Base-by-base conservation (phyloP, 2,797 vertebrate genomes). In the Takifugu rubripes region DNA sequence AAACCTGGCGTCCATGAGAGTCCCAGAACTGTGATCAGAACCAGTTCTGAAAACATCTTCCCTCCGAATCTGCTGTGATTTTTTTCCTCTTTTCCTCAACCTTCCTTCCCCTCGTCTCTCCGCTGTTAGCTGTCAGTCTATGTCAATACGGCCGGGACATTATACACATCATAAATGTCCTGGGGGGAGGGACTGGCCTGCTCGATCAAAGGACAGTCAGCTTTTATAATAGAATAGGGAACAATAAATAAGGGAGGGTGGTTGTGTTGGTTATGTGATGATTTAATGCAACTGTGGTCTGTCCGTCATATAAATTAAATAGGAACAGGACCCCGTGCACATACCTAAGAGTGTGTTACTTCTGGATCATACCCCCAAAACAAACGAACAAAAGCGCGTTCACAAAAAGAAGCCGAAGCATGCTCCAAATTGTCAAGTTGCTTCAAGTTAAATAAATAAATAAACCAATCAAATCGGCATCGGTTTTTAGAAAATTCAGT, bases 1-100 rank as follows among this genome's bases (percentile, higher is more conserved):
- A 73, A 59, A 91, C 88, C 89, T 89, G 79, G 65, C 31, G 66
- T 76, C 68, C 78, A 76, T 14, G 60, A 47, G 42, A 82, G 52
- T 9, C 72, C 74, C 63, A 89, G 75, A 48, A 85, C 70, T 5
- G 72, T 49, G 52, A 84, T 21, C 54, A 84, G 12, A 60, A 78
- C 5, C 59, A 82, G 53, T 53, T 25, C 53, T 25, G 21, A 61
- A 63, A 81, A 25, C 72, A 79, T 87, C 64, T 42, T 82, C 36
- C 45, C 56, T 57, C 52, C 14, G n/a, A 25, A n/a, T 43, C 31
- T 33, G 31, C 31, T 33, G 8, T 7, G 31, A 33, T 33, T 56
- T 47, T 54, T 36, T 33, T 72, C 44, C 46, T 61, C 5, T 25
- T 61, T 51, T 54, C 29, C 59, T 48, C 14, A 49, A 56, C 55